phyloP scores from a whole-genome alignment of 23 tunicate genomes.

The Diplosoma virens region DNA sequence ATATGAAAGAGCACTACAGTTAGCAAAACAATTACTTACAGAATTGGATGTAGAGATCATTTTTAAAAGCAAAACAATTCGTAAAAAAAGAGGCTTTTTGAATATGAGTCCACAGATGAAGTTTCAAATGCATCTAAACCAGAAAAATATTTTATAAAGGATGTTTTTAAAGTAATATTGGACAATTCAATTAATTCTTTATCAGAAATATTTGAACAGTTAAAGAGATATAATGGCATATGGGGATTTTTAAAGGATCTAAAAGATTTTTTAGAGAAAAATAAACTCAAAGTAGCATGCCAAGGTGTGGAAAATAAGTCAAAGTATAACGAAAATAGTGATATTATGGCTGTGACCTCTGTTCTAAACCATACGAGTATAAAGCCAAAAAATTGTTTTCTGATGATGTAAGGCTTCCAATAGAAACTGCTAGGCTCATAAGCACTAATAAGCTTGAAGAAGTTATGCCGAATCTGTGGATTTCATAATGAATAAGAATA shows the following conservation, averaged over 20 bases:
- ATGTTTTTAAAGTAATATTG: neutral
- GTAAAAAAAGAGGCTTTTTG: neutral
- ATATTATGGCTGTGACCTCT: neutral
- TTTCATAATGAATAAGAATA: neutral
- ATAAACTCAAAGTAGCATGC: neutral
- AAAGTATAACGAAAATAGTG: neutral
- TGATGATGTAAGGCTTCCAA: neutral
- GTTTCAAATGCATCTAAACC: neutral
- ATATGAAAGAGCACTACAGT: neutral
- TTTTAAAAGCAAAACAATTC: neutral
- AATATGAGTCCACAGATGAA: neutral
- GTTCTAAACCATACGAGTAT: neutral
- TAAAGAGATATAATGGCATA: neutral
- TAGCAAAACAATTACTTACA: neutral
- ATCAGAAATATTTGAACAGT: neutral
- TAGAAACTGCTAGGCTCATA: neutral
- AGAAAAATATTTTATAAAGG: neutral
- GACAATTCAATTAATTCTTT: neutral
- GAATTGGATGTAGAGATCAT: neutral
- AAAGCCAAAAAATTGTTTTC: neutral
- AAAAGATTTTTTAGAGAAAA: neutral
- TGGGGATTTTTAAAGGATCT: neutral
- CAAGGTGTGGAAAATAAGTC: neutral
- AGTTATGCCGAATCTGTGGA: neutral
- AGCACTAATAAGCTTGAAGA: neutral